A percentile compares a stretch with the other conserved stretches of the same genome.
phyloP scores from a whole-genome alignment of 2,888 invertebrate genomes.

The Bembecia ichneumoniformis region DNA sequence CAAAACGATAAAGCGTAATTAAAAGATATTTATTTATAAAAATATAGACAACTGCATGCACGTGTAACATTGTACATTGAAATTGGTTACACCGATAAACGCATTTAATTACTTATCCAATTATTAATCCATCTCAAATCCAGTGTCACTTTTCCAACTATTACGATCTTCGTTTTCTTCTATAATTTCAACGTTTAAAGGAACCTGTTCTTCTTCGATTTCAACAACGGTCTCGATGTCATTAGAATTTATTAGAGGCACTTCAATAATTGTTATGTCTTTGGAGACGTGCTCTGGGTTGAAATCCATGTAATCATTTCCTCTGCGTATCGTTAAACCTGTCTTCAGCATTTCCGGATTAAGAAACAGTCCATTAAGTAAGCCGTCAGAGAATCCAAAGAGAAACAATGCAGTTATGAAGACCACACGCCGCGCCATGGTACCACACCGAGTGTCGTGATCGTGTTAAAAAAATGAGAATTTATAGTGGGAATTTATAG shows the following conservation, averaged over 20 bases:
- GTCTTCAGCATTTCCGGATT: conserved; percentile 43
- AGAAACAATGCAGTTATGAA: conserved; percentile 24
- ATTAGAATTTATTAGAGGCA: conserved; percentile 6
- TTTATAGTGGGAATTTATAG: conserved; percentile 16
- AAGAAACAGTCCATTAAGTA: conserved; percentile 32
- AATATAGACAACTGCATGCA: too few relatives aligned
- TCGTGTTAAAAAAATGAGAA: not conserved
- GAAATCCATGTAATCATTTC: conserved; percentile 49
- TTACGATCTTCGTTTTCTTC: not conserved
- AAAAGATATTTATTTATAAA: too few relatives aligned
- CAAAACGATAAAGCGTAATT: too few relatives aligned
- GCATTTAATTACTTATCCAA: too few relatives aligned
- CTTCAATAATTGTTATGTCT: conserved; percentile 12
- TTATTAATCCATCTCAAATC: not conserved
- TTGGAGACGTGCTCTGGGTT: conserved; percentile 23
- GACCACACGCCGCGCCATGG: conserved; percentile 32
- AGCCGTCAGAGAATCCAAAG: conserved; percentile 18
- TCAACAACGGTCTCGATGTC: conserved; percentile 11
- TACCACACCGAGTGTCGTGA: too few relatives aligned
- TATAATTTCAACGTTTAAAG: not conserved
- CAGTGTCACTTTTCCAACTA: not conserved
- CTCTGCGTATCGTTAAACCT: conserved; percentile 21
- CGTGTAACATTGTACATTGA: too few relatives aligned
- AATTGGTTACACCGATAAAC: too few relatives aligned
- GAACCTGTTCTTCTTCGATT: conserved; percentile 8